A percentile compares a stretch with the other conserved stretches of the same genome.
These are phyloP conservation scores for Cheumatopsyche charites DNA, from an alignment of 1,140 invertebrate genomes.

Conservation along the genomic window DNA sequence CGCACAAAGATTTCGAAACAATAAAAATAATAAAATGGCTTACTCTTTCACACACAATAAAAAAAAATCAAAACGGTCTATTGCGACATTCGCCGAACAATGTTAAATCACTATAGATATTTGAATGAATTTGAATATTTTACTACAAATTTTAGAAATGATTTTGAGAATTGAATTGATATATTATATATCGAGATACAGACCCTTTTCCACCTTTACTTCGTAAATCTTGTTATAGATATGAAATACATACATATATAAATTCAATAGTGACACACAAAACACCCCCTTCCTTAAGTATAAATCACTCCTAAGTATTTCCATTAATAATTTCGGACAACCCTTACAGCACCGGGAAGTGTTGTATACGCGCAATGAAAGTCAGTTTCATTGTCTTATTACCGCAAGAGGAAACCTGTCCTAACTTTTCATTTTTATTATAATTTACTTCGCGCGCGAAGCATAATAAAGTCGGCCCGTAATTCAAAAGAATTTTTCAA, in stretches of 20 bases:
- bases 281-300: slow-evolving; percentile 22
- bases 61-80: too few species aligned
- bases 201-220: too few species aligned
- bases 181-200: too few species aligned
- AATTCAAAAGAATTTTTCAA: slow-evolving; percentile 23
- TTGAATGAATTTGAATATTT: too few species aligned
- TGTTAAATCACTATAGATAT: too few species aligned
- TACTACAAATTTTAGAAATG: too few species aligned
- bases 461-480: slow-evolving; percentile 20
- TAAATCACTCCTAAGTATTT: slow-evolving; percentile 25
- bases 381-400: slow-evolving; percentile 28
- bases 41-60: too few species aligned
- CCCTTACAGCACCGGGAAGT: slow-evolving; percentile 12
- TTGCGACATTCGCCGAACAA: too few species aligned
- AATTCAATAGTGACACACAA: slow-evolving; percentile 23
- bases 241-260: too few species aligned
- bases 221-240: slow-evolving; percentile 3
- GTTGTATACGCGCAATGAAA: slow-evolving; percentile 22
- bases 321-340: slow-evolving; percentile 28
- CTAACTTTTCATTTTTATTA: slow-evolving; percentile 27
- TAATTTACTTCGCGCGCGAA: slow-evolving; percentile 17
- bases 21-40: too few species aligned
- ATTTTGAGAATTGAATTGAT: too few species aligned
- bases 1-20: too few species aligned
- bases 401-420: slow-evolving; percentile 26